Evolutionary conservation across 2,888 invertebrate species (phyloP), one percentile per base, ranked within the genome.

Genomic region (Perdita meconis): DNA sequence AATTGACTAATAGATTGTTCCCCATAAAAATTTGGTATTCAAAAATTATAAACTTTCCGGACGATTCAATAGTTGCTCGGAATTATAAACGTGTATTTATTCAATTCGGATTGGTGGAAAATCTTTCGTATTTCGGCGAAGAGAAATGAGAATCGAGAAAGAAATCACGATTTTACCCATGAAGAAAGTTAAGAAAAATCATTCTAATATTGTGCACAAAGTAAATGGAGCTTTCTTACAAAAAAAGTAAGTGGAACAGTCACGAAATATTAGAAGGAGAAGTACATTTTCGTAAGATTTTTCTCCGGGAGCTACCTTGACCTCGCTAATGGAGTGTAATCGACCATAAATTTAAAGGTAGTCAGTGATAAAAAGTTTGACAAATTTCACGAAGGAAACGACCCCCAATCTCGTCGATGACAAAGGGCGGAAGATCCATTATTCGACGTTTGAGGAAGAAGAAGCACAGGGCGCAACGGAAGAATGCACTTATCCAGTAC

Each of bases 311-410:
- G 1, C 36, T 50, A 19, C 36, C n/a, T 19, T 53, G 26, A 53
- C n/a, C 12, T 22, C 12, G n/a, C 13, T 56, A 70, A 34, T 57
- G 10, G 56, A 40, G 13, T 36, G 8, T 19, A 56, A 66, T 38
- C 47, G 13, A 19, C 64, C 19, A 70, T 70, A 65, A 65, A 70
- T 50, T 70, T 38, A 19, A 6, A 26, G 26, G 13, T 13, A 26
- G 12, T 1, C 42, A 19, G 24, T 65, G 36, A 53, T 3, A 44
- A 56, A 36, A 38, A 51, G 36, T 26, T 53, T 6, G 22, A 72
- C 13, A 38, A 72, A 44, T 44, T 44, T 22, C 36, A 6, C 12
- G 6, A 10, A 30, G 40, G 12, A 34, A 34, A n/a, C 4, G 12
- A 50, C 13, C 4, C 6, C 26, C 22, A 51, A n/a, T n/a, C 13